Percentiles rank a stretch among this genome's conserved stretches.
Conservation (phyloP, 2,888 invertebrate genomes). For the Drosophila ustulata region DNA sequence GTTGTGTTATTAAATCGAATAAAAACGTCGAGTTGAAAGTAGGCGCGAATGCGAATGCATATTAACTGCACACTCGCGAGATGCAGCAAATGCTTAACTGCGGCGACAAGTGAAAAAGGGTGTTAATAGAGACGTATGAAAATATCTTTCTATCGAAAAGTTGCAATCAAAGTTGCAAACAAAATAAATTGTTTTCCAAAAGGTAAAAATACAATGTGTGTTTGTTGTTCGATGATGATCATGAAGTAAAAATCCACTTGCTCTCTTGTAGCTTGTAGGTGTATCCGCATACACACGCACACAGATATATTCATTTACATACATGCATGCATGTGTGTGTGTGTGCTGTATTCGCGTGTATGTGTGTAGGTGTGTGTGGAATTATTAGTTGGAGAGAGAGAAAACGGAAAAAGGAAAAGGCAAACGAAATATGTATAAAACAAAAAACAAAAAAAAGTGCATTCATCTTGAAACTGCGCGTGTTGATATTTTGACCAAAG, state of each 20-base stretch:
- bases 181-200: constrained; percentile 47
- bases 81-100: constrained; percentile 61
- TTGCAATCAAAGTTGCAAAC: constrained; percentile 49
- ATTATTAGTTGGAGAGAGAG: constrained; percentile 58
- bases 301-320: constrained; percentile 12
- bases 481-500: constrained; percentile 59
- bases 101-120: constrained; percentile 51
- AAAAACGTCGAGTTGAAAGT: constrained; percentile 9
- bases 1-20: constrained; percentile 24
- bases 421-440: constrained; percentile 38
- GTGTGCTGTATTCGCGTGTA: constrained; percentile 5
- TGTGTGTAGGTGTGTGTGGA: constrained; percentile 43
- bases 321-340: constrained; percentile 14
- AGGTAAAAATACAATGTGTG: constrained; percentile 47
- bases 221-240: neutral
- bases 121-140: constrained; percentile 44
- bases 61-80: constrained; percentile 43
- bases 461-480: constrained; percentile 55
- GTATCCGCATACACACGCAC: constrained; percentile 14
- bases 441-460: constrained; percentile 38
- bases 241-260: constrained; percentile 30
- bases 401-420: constrained; percentile 52
- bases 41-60: constrained; percentile 47
- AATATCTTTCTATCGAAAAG: constrained; percentile 18
- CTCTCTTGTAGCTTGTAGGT: constrained; percentile 18